These are phyloP conservation scores for Cladopsammia gracilis DNA, from an alignment of 64 coral and sea anemone genomes.

Conservation along the genomic window DNA sequence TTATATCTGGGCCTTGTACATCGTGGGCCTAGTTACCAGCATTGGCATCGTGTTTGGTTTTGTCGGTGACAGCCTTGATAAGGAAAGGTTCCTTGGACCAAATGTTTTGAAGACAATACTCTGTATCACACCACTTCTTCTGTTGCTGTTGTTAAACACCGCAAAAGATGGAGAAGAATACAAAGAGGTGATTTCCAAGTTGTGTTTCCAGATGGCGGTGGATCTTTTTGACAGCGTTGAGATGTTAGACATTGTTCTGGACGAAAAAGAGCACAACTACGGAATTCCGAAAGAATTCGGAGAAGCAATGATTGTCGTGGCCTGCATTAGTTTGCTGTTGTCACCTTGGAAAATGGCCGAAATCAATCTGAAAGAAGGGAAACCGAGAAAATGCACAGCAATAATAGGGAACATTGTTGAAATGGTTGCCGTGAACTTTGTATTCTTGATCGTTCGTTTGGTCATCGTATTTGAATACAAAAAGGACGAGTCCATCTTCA, in stretches of 20 bases:
- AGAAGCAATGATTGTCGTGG: background rate
- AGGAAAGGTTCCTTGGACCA: constrained; percentile 56
- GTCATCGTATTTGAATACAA: constrained; percentile 33
- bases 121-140: constrained; percentile 36
- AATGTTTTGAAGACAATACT: constrained; percentile 46
- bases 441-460: constrained; percentile 59
- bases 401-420: background rate
- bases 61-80: constrained; percentile 47
- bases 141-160: constrained; percentile 57
- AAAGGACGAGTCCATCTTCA: constrained; percentile 66
- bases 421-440: constrained; percentile 51
- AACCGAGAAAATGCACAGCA: background rate
- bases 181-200: background rate
- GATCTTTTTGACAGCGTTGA: constrained; percentile 70
- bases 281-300: constrained; percentile 31
- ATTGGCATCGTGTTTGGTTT: background rate
- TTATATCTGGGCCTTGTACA: constrained; percentile 1
- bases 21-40: background rate
- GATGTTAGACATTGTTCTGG: constrained; percentile 47
- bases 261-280: constrained; percentile 2
- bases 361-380: constrained; percentile 6
- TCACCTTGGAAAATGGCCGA: constrained; percentile 26
- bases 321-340: constrained; percentile 22
- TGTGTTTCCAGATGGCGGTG: constrained; percentile 10
- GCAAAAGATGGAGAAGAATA: background rate